phyloP scores from a whole-genome alignment of 2,888 invertebrate genomes.

The Lycocerus yunnanus region DNA sequence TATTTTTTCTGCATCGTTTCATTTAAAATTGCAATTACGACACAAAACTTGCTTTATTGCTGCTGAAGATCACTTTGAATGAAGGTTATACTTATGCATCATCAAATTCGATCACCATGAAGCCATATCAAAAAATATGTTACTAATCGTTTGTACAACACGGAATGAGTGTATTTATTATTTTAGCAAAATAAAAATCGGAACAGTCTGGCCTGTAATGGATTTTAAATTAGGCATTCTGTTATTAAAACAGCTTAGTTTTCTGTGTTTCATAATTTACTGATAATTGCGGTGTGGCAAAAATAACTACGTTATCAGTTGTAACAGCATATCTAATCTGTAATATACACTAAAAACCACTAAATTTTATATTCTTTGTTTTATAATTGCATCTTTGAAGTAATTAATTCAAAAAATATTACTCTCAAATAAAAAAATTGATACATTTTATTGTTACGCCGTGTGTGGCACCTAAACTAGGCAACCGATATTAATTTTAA shows the following conservation, averaged over 20 bases:
- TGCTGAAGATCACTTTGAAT: background rate
- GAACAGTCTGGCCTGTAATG: background rate
- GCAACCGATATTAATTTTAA: no score
- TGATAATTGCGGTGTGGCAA: background rate
- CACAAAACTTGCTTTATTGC: background rate
- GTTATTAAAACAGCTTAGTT: background rate
- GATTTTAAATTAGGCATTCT: background rate
- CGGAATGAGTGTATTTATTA: background rate
- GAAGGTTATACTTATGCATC: background rate
- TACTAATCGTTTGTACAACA: background rate
- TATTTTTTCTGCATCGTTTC: background rate
- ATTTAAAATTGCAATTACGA: background rate
- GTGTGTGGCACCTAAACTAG: background rate
- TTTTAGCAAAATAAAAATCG: background rate
- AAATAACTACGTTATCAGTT: background rate
- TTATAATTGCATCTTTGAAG: no score
- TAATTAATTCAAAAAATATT: background rate
- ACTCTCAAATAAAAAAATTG: no score
- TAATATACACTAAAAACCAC: background rate
- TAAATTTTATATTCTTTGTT: background rate
- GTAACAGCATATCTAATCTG: background rate
- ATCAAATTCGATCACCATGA: background rate
- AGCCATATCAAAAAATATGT: background rate
- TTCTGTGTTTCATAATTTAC: background rate
- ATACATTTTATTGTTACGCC: background rate